Conservation (phyloP, 2,113 vertebrate genomes). For the Hemichromis elongatus region DNA sequence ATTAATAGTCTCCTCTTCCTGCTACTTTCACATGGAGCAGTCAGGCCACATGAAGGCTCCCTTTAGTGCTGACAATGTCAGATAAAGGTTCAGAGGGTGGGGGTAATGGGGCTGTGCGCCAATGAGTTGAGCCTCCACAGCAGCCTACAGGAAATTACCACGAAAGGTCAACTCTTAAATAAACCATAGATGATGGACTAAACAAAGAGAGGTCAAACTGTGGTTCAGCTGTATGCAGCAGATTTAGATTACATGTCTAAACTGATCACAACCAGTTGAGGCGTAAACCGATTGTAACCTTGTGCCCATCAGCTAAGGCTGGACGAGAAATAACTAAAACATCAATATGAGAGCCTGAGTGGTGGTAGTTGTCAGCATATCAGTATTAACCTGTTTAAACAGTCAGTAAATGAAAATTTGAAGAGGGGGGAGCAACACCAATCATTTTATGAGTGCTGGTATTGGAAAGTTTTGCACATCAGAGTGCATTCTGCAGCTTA, state of each 20-base stretch:
- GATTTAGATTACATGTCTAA: background rate
- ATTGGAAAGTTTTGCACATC: background rate
- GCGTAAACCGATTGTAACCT: background rate
- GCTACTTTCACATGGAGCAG: slow-evolving; percentile 7
- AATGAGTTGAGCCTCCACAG: background rate
- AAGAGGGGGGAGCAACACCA: no score
- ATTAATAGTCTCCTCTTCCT: slow-evolving; percentile 22
- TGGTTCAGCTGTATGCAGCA: slow-evolving; percentile 11
- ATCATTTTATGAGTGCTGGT: background rate
- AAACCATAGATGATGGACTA: slow-evolving; percentile 15
- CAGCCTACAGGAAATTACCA: slow-evolving; percentile 7
- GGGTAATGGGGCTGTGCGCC: background rate
- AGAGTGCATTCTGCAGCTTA: background rate
- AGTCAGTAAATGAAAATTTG: background rate
- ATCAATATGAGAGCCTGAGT: background rate
- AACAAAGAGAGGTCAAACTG: background rate
- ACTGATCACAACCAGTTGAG: background rate
- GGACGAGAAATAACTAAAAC: background rate
- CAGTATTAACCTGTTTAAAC: background rate
- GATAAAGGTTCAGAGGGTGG: background rate
- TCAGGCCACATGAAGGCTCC: slow-evolving; percentile 17
- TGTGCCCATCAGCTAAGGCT: background rate
- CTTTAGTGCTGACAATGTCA: slow-evolving; percentile 27
- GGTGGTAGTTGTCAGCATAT: background rate
- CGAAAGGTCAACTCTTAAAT: slow-evolving; percentile 38